A percentile compares a stretch with the other conserved stretches of the same genome.
Conservation (phyloP, 2,113 vertebrate genomes). For the Falcunculus frontatus region DNA sequence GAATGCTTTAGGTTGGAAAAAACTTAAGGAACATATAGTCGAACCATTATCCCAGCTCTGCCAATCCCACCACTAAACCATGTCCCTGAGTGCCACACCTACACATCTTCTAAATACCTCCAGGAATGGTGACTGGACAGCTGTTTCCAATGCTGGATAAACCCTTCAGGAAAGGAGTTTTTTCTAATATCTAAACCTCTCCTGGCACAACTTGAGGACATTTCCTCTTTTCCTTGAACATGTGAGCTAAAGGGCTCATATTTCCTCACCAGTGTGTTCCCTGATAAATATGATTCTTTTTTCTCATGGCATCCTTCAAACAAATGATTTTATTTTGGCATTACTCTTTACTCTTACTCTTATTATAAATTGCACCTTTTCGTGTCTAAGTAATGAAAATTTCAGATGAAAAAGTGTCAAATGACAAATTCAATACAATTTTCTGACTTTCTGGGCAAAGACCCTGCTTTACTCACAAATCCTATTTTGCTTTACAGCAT, state of each 20-base stretch:
- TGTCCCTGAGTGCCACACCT: background rate
- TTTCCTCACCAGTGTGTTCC: background rate
- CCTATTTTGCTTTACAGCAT: background rate
- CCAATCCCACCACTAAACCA: background rate
- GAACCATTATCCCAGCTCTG: accelerated
- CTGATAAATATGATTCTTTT: background rate
- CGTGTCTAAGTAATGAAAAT: background rate
- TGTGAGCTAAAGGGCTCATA: background rate
- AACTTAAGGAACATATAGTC: background rate
- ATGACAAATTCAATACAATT: background rate
- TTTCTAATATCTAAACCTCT: background rate
- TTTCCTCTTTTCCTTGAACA: background rate
- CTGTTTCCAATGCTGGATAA: background rate
- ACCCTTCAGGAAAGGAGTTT: background rate
- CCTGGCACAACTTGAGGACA: background rate
- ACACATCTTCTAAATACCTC: accelerated
- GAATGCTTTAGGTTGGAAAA: background rate
- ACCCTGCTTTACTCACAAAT: background rate
- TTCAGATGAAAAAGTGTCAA: background rate
- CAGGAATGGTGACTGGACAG: background rate
- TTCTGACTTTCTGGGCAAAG: background rate
- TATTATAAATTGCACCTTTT: background rate
- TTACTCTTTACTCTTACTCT: background rate
- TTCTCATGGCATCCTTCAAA: background rate
- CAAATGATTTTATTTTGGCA: background rate